phyloP scores from a whole-genome alignment of 2,797 vertebrate genomes.

The Uromys caudimaculatus region DNA sequence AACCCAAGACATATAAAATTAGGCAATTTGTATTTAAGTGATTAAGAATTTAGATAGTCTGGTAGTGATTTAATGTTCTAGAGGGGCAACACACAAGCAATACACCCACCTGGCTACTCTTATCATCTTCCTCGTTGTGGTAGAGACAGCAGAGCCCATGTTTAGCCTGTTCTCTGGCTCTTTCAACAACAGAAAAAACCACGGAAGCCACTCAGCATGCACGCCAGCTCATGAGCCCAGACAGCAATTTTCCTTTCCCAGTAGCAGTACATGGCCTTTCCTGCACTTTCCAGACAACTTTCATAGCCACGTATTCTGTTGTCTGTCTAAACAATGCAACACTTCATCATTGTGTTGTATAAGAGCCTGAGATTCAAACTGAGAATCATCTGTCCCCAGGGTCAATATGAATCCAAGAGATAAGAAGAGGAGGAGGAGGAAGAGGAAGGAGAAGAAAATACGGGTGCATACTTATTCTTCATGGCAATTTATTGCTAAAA shows the following conservation, averaged over 20 bases:
- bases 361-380: conserved; percentile 1
- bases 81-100: conserved; percentile 51
- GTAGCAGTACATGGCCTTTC: conserved; percentile 44
- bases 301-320: conserved; percentile 44
- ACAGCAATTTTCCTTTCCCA: conserved; percentile 77
- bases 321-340: conserved; percentile 50
- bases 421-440: background rate
- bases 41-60: conserved; percentile 1
- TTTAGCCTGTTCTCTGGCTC: conserved; percentile 64
- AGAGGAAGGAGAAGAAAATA: background rate
- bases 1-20: background rate
- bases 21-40: background rate
- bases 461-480: background rate
- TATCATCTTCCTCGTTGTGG: conserved; percentile 21
- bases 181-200: conserved; percentile 68
- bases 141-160: background rate
- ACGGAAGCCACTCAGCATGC: conserved; percentile 65
- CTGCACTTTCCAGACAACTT: conserved; percentile 59
- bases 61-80: background rate
- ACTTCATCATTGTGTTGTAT: background rate
- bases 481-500: background rate
- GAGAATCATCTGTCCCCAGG: background rate
- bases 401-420: conserved; percentile 7
- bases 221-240: conserved; percentile 44
- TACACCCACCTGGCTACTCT: conserved; percentile 15